Evolutionary conservation across 1,140 invertebrate genomes (phyloP).

Genomic region (Apis laboriosa): DNA sequence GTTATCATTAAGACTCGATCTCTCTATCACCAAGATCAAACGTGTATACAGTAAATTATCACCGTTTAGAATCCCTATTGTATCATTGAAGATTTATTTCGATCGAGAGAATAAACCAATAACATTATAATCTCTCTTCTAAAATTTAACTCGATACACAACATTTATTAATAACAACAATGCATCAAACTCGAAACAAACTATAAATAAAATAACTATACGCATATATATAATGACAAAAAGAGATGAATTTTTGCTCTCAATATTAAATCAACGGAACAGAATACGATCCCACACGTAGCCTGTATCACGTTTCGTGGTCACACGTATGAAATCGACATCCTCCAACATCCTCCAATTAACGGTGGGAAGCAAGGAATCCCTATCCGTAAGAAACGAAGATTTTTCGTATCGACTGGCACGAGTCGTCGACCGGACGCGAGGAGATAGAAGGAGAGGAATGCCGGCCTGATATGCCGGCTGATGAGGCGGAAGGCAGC

Average conservation of each 20-base stretch:
- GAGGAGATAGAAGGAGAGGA: slow-evolving; percentile 27
- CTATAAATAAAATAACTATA: too few species aligned
- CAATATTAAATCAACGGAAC: too few species aligned
- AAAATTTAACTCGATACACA: too few species aligned
- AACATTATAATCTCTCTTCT: background rate
- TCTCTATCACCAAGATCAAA: background rate
- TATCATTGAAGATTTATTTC: background rate
- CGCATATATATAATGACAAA: too few species aligned
- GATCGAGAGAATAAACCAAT: background rate
- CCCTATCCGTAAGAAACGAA: slow-evolving; percentile 20
- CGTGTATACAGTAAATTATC: background rate
- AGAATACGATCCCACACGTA: too few species aligned
- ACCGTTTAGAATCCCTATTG: background rate
- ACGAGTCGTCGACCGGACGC: slow-evolving; percentile 30
- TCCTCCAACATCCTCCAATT: slow-evolving; percentile 3
- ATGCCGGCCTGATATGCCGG: slow-evolving; percentile 41
- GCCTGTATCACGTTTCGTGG: too few species aligned
- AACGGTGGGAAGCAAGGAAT: background rate
- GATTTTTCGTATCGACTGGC: slow-evolving; percentile 49
- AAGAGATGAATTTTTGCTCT: too few species aligned
- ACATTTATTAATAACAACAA: too few species aligned
- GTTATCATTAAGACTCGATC: slow-evolving; percentile 46
- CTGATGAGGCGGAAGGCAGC: slow-evolving; percentile 65
- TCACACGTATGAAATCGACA: background rate
- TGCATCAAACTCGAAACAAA: too few species aligned